Conservation (phyloP, 2,888 invertebrate species). For the Dinocampus coccinellae region DNA sequence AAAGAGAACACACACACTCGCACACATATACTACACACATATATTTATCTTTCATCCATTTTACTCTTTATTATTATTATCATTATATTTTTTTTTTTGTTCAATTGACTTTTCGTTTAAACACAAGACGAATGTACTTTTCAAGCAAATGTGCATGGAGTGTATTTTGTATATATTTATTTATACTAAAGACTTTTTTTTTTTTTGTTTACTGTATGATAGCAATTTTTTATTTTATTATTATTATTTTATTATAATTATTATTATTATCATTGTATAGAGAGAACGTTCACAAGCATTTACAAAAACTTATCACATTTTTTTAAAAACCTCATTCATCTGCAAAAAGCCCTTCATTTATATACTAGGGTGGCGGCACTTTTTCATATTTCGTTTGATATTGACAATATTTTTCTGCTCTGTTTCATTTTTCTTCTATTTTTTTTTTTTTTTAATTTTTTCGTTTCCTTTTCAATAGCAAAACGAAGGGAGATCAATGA, state of each 20-base stretch:
- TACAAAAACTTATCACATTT: constrained; percentile 70
- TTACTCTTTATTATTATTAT: too few relatives aligned
- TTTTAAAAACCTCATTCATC: constrained; percentile 55
- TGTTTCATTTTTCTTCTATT: too few relatives aligned
- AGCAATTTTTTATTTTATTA: neutral
- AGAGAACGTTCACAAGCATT: constrained; percentile 63
- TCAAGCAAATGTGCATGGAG: constrained; percentile 20
- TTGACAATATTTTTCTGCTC: neutral
- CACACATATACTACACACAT: neutral
- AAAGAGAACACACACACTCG: neutral
- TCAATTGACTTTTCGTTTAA: neutral
- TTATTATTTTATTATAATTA: constrained; percentile 37
- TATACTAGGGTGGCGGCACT: constrained; percentile 44
- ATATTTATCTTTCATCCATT: neutral
- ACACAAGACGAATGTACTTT: constrained; percentile 30
- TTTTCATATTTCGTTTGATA: constrained; percentile 4
- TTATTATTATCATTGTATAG: neutral
- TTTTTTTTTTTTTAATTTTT: constrained; percentile 17
- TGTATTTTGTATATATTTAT: constrained; percentile 23
- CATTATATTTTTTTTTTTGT: too few relatives aligned
- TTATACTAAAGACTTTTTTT: constrained; percentile 18
- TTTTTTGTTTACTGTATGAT: neutral
- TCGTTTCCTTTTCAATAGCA: constrained; percentile 12
- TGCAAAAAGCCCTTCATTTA: constrained; percentile 56
- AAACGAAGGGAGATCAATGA: constrained; percentile 18